These are phyloP conservation scores for Protomyctophum bolini DNA, from an alignment of 2,113 vertebrate genomes.

Conservation along the genomic window DNA sequence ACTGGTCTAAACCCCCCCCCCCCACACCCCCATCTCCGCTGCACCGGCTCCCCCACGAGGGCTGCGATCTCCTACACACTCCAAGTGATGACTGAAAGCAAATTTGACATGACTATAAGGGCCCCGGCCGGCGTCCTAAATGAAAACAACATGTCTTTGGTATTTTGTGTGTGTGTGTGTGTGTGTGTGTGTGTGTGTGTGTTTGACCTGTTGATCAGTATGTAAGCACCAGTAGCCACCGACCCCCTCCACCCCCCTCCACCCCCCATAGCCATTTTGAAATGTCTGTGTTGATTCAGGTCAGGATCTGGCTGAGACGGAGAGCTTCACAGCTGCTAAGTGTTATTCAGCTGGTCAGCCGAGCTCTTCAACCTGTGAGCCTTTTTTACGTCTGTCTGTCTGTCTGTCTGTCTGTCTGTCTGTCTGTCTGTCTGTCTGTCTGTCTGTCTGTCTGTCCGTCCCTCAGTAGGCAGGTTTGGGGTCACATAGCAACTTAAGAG, in stretches of 20 bases:
- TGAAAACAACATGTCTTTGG: conserved; percentile 48
- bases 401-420: neutral
- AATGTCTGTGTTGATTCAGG: conserved; percentile 51
- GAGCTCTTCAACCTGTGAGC: conserved; percentile 29
- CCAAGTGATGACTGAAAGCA: conserved; percentile 33
- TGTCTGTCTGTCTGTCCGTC: neutral
- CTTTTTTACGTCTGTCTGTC: neutral
- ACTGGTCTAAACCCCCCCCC: no score
- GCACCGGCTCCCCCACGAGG: conserved; percentile 3
- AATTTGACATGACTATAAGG: conserved; percentile 46
- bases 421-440: no score
- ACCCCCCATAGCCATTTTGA: conserved; percentile 18
- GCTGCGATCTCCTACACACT: conserved; percentile 27
- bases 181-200: conserved; percentile 13
- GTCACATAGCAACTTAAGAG: no score
- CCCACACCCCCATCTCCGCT: neutral
- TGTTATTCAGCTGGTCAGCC: conserved; percentile 57
- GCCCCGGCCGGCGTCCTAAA: conserved; percentile 17
- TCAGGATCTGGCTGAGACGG: conserved; percentile 43
- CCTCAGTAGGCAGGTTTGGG: no score
- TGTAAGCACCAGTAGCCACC: conserved; percentile 58
- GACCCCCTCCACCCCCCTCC: neutral
- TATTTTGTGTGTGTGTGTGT: conserved; percentile 33
- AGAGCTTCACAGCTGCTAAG: conserved; percentile 61
- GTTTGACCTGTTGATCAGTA: conserved; percentile 60